A percentile compares a stretch with the other conserved stretches of the same genome.
Evolutionary conservation across 2,797 vertebrate species (phyloP).

Genomic region (Neosilurus mollespiculum): DNA sequence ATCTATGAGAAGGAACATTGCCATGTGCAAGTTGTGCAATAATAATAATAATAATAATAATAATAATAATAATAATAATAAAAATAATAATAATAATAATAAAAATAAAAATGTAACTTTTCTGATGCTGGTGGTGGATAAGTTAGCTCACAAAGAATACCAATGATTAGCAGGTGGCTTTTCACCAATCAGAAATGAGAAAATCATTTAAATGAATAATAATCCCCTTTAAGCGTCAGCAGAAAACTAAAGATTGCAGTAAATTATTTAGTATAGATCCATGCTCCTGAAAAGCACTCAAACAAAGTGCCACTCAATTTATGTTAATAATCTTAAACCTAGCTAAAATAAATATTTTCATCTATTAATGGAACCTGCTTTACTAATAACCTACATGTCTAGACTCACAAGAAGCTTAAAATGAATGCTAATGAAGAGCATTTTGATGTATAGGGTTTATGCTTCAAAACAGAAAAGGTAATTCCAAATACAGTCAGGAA

Average conservation of each 20-base stretch:
- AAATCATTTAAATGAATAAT: too few relatives aligned
- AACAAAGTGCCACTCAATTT: conserved; percentile 20
- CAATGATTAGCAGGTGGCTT: too few relatives aligned
- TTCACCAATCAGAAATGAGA: too few relatives aligned
- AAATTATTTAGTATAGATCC: conserved; percentile 40
- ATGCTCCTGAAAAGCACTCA: conserved; percentile 18
- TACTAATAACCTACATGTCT: conserved; percentile 29
- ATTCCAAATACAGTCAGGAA: conserved; percentile 8
- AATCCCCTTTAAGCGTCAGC: neutral
- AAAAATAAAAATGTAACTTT: too few relatives aligned
- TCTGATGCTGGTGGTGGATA: too few relatives aligned
- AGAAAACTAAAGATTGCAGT: conserved; percentile 7
- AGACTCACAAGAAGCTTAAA: conserved; percentile 6
- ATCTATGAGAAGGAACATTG: too few relatives aligned
- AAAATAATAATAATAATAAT: too few relatives aligned
- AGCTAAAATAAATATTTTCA: conserved; percentile 19
- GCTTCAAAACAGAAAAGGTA: neutral
- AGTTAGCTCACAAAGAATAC: too few relatives aligned
- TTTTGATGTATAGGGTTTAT: neutral
- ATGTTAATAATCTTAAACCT: conserved; percentile 33
- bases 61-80: too few relatives aligned
- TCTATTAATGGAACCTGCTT: conserved; percentile 9
- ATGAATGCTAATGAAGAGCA: conserved; percentile 11
- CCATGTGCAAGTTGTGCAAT: too few relatives aligned
- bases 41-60: too few relatives aligned